Base-by-base conservation (phyloP, 2,113 vertebrate genomes). In the Anarhynchus alexandrinus region DNA sequence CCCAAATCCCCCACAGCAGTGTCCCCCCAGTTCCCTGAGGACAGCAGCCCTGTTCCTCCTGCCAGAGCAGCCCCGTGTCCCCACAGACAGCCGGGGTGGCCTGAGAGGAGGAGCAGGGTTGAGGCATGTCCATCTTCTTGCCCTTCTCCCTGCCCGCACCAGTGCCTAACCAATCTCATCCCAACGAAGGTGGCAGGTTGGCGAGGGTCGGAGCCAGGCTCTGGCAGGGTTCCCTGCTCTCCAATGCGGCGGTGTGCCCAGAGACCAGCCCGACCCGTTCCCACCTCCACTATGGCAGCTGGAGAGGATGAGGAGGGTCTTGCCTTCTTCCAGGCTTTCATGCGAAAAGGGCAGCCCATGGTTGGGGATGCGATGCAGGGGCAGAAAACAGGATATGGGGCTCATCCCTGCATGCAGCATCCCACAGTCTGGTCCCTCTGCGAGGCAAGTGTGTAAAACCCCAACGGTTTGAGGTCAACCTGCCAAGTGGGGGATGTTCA, bases 331-430 rank as follows among this genome's bases (percentile, higher is more conserved):
- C 49, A 77, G 43, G 26, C 47, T 42, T 82, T 36, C 2, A 0
- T 23, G 26, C 29, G 17, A 5, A 38, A 29, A 43, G 26, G 45
- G 36, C 76, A 47, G 52, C 49, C 10, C 1, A 0, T 16, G 30
- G n/a, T 0, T 15, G 40, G 82, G n/a, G 45, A 15, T 3, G 26
- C 1, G 11, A 12, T 43, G n/a, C 0, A 0, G 49, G 64, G 58
- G 38, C 32, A 40, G 23, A 59, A 76, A n/a, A 65, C 1, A 9
- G 49, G 22, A 27, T 10, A 12, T 0, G 6, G 2, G 16, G 27
- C 77, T 81, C 5, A 0, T 55, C 59, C 14, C 45, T 15, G 25
- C 38, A 2, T 1, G 12, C 16, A 12, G 15, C 42, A 7, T 11
- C 47, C 55, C 49, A 17, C 42, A 9, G 25, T 40, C 30, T 4